Percentiles rank a stretch among this genome's conserved stretches.
These are phyloP conservation scores for Deladenus siricidicola DNA, from an alignment of 2,888 invertebrate species.

Conservation along the genomic window DNA sequence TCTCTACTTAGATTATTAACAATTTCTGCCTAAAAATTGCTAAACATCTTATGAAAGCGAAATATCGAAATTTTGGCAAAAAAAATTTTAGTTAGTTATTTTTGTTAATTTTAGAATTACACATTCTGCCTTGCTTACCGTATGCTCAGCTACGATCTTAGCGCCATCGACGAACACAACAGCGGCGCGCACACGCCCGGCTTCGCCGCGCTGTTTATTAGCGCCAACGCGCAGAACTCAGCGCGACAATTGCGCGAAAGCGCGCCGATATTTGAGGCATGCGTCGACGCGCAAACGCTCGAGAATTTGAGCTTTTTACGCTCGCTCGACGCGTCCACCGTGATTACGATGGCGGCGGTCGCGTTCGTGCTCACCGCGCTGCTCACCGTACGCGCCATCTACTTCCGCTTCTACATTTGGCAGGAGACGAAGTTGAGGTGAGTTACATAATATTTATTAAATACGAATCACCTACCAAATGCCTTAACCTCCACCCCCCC, in stretches of 20 bases:
- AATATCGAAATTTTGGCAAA: too few relatives aligned
- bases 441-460: too few relatives aligned
- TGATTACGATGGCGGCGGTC: constrained; percentile 14
- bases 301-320: constrained; percentile 27
- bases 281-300: constrained; percentile 23
- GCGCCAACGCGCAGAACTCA: background rate
- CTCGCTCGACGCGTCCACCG: constrained; percentile 20
- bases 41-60: too few relatives aligned
- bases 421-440: constrained; percentile 35
- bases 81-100: too few relatives aligned
- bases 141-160: constrained; percentile 13
- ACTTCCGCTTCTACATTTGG: constrained; percentile 35
- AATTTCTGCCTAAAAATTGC: too few relatives aligned
- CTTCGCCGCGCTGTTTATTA: constrained; percentile 5
- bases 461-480: too few relatives aligned
- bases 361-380: constrained; percentile 16
- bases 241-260: background rate
- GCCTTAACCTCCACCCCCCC: too few relatives aligned
- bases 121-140: constrained; percentile 36
- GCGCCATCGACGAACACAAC: constrained; percentile 1
- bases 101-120: constrained; percentile 29
- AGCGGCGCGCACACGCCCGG: background rate
- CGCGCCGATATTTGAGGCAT: constrained; percentile 22
- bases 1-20: too few relatives aligned
- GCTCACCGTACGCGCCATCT: constrained; percentile 24